Evolutionary conservation across 2,113 vertebrate species (phyloP).

Genomic region (Festucalex cinctus): DNA sequence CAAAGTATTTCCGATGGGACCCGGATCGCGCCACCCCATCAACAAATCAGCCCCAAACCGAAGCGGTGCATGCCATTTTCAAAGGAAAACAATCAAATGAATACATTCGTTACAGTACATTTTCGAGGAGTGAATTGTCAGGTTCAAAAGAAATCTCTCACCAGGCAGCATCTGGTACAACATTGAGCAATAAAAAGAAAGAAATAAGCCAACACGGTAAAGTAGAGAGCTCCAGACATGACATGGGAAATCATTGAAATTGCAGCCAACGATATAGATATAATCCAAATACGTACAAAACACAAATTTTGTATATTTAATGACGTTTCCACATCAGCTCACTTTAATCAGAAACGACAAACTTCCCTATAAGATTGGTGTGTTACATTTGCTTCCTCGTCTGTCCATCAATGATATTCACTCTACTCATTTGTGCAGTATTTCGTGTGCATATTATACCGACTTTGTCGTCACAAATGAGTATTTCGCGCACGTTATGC

Average conservation of each 20-base stretch:
- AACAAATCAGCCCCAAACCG: slow-evolving; percentile 36
- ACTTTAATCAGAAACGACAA: neutral
- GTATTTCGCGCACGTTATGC: neutral
- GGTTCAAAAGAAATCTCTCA: slow-evolving; percentile 54
- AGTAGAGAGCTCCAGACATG: neutral
- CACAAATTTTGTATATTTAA: no score
- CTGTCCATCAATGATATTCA: neutral
- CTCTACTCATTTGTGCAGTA: neutral
- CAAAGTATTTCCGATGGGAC: neutral
- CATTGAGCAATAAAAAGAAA: neutral
- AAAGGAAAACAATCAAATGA: slow-evolving; percentile 53
- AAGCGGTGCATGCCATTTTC: slow-evolving; percentile 72
- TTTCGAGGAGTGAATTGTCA: slow-evolving; percentile 56
- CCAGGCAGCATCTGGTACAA: slow-evolving; percentile 65
- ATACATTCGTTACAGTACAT: slow-evolving; percentile 67
- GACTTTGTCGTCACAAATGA: neutral
- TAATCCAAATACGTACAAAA: no score
- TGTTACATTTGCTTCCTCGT: neutral
- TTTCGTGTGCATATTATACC: neutral
- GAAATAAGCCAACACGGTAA: neutral
- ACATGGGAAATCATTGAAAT: neutral
- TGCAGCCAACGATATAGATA: no score
- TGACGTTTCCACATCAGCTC: neutral
- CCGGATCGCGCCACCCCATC: neutral
- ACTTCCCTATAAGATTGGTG: no score